Percentiles rank a stretch among this genome's conserved stretches.
Evolutionary conservation across 2,888 invertebrate species (phyloP).

Genomic region (Nysson spinosus): DNA sequence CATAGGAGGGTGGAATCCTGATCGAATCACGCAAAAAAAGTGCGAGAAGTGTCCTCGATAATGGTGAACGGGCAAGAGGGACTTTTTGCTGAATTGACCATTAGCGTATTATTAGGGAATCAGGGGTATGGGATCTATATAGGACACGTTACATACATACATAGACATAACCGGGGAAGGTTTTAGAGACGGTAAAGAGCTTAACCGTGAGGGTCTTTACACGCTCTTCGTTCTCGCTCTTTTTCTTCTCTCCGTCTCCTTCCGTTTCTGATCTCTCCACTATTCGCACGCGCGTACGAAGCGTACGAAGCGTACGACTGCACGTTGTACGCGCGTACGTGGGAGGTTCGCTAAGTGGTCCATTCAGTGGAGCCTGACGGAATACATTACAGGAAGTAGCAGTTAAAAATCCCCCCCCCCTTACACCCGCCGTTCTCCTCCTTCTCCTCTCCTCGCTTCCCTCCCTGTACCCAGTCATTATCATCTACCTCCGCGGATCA

Average conservation of each 20-base stretch:
- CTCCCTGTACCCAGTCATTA: neutral
- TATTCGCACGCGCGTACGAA: constrained; percentile 18
- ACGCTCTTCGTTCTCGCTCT: neutral
- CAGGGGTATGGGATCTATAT: neutral
- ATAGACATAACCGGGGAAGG: constrained; percentile 16
- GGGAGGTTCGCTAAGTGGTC: constrained; percentile 71
- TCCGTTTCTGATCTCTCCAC: constrained; percentile 4
- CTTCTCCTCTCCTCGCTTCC: constrained; percentile 20
- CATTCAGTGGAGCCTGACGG: constrained; percentile 68
- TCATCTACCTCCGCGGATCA: too few species aligned
- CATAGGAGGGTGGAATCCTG: constrained; percentile 16
- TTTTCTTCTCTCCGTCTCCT: constrained; percentile 2
- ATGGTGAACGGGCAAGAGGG: constrained; percentile 12
- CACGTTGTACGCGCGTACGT: constrained; percentile 48
- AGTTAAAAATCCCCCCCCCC: constrained; percentile 65
- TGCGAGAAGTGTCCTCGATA: constrained; percentile 35
- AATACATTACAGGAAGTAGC: constrained; percentile 74
- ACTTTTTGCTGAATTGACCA: constrained; percentile 47
- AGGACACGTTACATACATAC: neutral
- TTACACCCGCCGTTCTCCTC: neutral
- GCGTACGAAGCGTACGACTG: too few species aligned
- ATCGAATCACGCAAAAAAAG: constrained; percentile 20
- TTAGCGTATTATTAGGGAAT: constrained; percentile 49
- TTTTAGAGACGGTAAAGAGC: constrained; percentile 52
- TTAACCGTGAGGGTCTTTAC: constrained; percentile 42